Conservation (phyloP, 2,113 vertebrate genomes). For the Lontra canadensis region DNA sequence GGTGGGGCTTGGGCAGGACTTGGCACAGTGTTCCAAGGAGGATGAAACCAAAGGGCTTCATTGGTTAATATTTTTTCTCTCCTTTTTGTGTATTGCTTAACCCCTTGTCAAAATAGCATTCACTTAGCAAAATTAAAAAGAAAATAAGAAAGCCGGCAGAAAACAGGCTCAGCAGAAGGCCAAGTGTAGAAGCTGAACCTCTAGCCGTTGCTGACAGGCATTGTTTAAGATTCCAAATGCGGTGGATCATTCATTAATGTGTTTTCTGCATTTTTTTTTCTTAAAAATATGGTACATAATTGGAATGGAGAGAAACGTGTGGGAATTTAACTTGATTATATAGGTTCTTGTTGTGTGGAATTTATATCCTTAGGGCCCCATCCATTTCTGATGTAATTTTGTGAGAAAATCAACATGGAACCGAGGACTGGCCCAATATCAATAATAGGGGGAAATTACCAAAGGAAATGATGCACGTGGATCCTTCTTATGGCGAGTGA, state of each 20-base stretch:
- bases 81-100: slow-evolving; percentile 54
- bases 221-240: slow-evolving; percentile 33
- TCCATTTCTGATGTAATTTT: slow-evolving; percentile 15
- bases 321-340: slow-evolving; percentile 3
- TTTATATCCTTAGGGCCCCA: background rate
- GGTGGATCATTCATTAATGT: background rate
- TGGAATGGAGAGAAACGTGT: slow-evolving; percentile 10
- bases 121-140: slow-evolving; percentile 59
- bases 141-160: slow-evolving; percentile 36
- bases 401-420: slow-evolving; percentile 38
- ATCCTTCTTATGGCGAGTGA: background rate
- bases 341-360: slow-evolving; percentile 19
- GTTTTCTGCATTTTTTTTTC: background rate
- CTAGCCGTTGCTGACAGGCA: background rate
- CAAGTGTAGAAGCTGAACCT: background rate
- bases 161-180: background rate
- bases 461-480: background rate
- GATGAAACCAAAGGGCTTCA: slow-evolving; percentile 40
- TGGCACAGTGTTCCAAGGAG: slow-evolving; percentile 35
- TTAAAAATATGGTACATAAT: background rate
- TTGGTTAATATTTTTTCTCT: slow-evolving; percentile 53
- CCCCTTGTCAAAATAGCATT: slow-evolving; percentile 47
- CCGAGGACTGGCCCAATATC: background rate
- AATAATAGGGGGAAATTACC: background rate
- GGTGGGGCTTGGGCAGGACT: background rate